Evolutionary conservation across 2,888 invertebrate genomes (phyloP).

Genomic region (Caenorhabditis drosophilae): DNA sequence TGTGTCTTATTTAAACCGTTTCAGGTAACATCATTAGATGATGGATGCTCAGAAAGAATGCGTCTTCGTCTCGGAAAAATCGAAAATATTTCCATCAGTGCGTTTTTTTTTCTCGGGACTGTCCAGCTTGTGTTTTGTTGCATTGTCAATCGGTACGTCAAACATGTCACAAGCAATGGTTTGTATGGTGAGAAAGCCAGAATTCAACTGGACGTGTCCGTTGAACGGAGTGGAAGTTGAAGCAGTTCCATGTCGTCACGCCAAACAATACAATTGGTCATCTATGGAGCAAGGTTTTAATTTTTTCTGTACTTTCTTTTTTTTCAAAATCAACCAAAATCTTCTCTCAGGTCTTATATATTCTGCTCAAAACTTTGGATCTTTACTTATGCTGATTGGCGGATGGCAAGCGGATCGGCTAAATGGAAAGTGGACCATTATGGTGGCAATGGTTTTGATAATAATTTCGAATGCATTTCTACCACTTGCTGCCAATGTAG

Average conservation of each 20-base stretch:
- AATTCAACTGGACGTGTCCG: conserved; percentile 18
- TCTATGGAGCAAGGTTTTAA: conserved; percentile 57
- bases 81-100: conserved; percentile 46
- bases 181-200: conserved; percentile 58
- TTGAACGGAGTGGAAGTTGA: conserved; percentile 32
- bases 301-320: neutral
- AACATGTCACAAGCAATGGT: conserved; percentile 56
- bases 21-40: conserved; percentile 11
- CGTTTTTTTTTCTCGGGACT: conserved; percentile 59
- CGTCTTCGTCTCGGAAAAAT: conserved; percentile 45
- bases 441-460: conserved; percentile 52
- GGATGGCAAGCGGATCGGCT: conserved; percentile 64
- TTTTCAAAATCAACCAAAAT: too few relatives aligned
- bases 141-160: conserved; percentile 52
- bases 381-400: conserved; percentile 61
- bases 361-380: conserved; percentile 67
- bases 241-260: conserved; percentile 50
- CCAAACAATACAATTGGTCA: conserved; percentile 55
- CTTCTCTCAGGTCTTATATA: conserved; percentile 63
- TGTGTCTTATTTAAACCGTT: conserved; percentile 1
- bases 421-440: conserved; percentile 66
- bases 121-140: conserved; percentile 61
- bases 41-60: conserved; percentile 35
- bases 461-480: conserved; percentile 59
- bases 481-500: conserved; percentile 54